Conservation (phyloP, 2,888 invertebrate species). For the Cylindroiulus punctatus region DNA sequence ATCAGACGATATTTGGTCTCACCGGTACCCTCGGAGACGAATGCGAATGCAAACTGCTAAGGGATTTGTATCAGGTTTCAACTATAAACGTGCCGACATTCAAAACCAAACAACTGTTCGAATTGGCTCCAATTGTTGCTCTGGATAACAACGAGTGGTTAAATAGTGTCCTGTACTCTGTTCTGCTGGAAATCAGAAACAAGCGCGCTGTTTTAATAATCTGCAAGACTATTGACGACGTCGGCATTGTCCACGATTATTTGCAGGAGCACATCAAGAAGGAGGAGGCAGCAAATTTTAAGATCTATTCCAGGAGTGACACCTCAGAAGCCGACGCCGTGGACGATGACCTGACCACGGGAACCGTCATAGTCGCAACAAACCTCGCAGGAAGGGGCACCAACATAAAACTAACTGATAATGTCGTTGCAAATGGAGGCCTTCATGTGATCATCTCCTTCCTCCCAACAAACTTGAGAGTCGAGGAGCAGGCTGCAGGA, state of each 20-base stretch:
- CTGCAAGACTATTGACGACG: constrained; percentile 61
- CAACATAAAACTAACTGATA: constrained; percentile 63
- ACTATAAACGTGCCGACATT: constrained; percentile 64
- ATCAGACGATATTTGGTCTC: constrained; percentile 64
- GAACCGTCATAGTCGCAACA: constrained; percentile 64
- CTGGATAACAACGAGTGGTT: background rate
- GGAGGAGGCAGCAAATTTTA: constrained; percentile 48
- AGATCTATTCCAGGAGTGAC: constrained; percentile 44
- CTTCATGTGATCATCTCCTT: constrained; percentile 66
- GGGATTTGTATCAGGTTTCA: constrained; percentile 62
- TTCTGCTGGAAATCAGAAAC: constrained; percentile 36
- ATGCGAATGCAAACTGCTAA: constrained; percentile 63
- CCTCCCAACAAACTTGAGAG: constrained; percentile 64
- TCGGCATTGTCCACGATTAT: constrained; percentile 59
- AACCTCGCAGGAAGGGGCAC: constrained; percentile 66
- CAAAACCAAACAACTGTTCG: constrained; percentile 59
- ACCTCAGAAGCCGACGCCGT: constrained; percentile 58
- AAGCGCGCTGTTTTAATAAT: constrained; percentile 63
- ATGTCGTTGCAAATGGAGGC: constrained; percentile 62
- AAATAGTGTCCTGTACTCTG: background rate
- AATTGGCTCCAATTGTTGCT: background rate
- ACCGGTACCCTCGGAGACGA: constrained; percentile 65
- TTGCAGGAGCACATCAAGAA: constrained; percentile 56
- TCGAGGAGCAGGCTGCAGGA: constrained; percentile 66
- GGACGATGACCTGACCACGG: constrained; percentile 58